A percentile compares a stretch with the other conserved stretches of the same genome.
Conservation (phyloP, 2,797 vertebrate species). For the Cyclura pinguis region DNA sequence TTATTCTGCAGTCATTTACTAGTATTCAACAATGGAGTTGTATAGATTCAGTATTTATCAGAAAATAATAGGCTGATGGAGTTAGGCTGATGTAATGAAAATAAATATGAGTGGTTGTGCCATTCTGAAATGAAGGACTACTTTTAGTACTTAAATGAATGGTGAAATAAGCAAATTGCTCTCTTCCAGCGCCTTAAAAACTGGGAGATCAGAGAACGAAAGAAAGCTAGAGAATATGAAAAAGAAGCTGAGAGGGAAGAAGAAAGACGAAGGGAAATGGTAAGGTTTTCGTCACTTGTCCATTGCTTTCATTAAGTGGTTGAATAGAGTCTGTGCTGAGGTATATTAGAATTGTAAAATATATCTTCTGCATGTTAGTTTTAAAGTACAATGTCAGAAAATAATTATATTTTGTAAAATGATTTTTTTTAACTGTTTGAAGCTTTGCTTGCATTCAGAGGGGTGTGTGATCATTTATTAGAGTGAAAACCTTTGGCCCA, state of each 20-base stretch:
- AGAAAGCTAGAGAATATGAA: conserved; percentile 94
- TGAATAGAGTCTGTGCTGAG: background rate
- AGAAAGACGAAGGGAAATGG: conserved; percentile 95
- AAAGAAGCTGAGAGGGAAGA: conserved; percentile 96
- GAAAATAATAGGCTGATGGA: background rate
- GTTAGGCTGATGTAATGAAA: background rate
- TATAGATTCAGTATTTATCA: background rate
- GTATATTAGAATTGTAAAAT: background rate
- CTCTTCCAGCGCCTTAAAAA: conserved; percentile 93
- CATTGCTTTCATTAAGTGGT: background rate
- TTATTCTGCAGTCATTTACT: background rate
- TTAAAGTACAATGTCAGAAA: background rate
- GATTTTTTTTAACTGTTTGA: background rate
- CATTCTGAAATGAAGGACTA: conserved; percentile 1
- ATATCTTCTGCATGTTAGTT: background rate
- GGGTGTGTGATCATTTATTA: background rate
- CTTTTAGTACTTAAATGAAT: background rate
- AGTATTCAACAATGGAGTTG: background rate
- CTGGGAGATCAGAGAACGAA: conserved; percentile 98
- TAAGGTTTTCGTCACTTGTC: conserved; percentile 66
- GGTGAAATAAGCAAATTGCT: conserved; percentile 6
- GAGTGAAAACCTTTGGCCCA: background rate
- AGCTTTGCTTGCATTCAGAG: background rate
- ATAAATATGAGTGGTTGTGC: background rate
- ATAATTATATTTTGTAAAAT: background rate